Percentiles rank a stretch among this genome's conserved stretches.
phyloP scores from a whole-genome alignment of 2,888 invertebrate species.

The Mythimna albipuncta region DNA sequence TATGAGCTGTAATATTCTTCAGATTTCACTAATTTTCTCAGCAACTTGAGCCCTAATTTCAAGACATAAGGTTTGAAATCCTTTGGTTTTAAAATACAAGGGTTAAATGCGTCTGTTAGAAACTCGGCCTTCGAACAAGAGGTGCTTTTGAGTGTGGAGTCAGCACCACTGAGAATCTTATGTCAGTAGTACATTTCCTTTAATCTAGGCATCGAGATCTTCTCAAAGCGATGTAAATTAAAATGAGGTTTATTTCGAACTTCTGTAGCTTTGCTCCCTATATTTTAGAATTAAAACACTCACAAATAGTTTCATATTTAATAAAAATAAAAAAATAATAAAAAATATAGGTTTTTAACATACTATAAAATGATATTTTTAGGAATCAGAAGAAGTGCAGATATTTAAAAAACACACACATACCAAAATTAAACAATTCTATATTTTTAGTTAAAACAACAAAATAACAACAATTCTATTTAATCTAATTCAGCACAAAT shows the following conservation, averaged over 20 bases:
- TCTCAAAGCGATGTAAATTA: neutral
- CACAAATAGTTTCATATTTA: no score
- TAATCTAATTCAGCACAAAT: no score
- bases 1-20: constrained; percentile 37
- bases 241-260: neutral
- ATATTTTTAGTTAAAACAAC: no score
- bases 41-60: constrained; percentile 28
- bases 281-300: no score
- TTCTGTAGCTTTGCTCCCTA: no score
- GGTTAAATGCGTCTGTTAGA: constrained; percentile 47
- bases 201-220: neutral
- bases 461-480: no score
- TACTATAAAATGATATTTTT: no score
- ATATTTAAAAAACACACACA: no score
- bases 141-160: constrained; percentile 56
- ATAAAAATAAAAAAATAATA: no score
- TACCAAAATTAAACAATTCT: no score
- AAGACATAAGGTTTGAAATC: constrained; percentile 34
- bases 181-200: constrained; percentile 22
- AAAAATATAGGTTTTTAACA: no score
- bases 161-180: constrained; percentile 42
- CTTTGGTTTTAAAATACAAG: constrained; percentile 26
- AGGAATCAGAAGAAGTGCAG: no score
- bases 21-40: neutral
- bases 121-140: constrained; percentile 57